phyloP scores from a whole-genome alignment of 2,113 vertebrate species.

The Collichthys lucidus region DNA sequence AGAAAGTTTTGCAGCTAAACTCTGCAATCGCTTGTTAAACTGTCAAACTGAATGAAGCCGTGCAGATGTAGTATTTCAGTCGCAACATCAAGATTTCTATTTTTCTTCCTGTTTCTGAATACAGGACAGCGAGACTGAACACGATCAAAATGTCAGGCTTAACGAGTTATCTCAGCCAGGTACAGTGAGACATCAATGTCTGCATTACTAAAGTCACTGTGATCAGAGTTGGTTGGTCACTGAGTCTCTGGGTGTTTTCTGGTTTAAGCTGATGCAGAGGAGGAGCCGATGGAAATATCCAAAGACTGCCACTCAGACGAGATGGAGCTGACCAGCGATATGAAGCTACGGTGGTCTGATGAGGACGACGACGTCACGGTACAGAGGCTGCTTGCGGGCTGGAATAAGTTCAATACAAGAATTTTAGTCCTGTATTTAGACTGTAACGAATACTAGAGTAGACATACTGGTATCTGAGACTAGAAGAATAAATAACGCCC shows the following conservation, averaged over 20 bases:
- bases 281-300: neutral
- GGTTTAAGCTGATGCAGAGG: neutral
- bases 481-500: too few species aligned
- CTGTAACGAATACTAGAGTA: neutral
- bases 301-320: neutral
- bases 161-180: slow-evolving; percentile 14
- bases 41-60: too few species aligned
- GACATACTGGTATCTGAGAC: too few species aligned
- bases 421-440: neutral
- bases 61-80: neutral
- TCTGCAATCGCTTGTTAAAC: too few species aligned
- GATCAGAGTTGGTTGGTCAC: neutral
- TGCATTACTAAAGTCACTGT: neutral
- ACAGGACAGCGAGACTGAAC: neutral
- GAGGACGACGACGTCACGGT: slow-evolving; percentile 70
- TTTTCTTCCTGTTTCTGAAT: neutral
- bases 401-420: neutral
- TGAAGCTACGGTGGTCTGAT: slow-evolving; percentile 73
- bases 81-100: neutral
- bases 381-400: neutral
- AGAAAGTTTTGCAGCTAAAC: too few species aligned
- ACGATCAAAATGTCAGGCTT: neutral
- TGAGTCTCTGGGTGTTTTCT: neutral
- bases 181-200: neutral
- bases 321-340: slow-evolving; percentile 58